Evolutionary conservation across 2,888 invertebrate genomes (phyloP).

Genomic region (Stenchaetothrips biformis): DNA sequence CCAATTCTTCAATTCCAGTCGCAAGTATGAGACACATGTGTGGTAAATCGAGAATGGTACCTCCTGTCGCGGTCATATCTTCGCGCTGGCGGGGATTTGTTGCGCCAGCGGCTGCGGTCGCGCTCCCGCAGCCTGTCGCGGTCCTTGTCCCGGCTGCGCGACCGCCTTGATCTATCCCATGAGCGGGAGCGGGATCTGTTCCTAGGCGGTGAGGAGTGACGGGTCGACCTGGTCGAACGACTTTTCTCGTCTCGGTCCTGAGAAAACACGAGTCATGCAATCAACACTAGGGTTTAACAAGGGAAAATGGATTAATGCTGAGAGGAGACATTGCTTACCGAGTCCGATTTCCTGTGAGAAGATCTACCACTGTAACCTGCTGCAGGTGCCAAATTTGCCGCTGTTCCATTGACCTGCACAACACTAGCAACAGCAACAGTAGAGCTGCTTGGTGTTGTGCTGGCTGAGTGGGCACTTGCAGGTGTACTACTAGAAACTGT

Average conservation of each 20-base stretch:
- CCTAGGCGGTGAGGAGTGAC: conserved; percentile 34
- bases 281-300: background rate
- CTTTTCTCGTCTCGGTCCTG: conserved; percentile 29
- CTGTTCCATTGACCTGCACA: conserved; percentile 43
- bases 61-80: conserved; percentile 51
- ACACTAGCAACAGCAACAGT: conserved; percentile 37
- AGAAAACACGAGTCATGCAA: conserved; percentile 28
- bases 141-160: conserved; percentile 49
- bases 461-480: background rate
- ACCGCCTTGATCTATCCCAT: conserved; percentile 55
- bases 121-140: conserved; percentile 44
- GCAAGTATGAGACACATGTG: background rate
- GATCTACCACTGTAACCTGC: conserved; percentile 42
- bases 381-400: conserved; percentile 36
- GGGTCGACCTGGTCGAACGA: background rate
- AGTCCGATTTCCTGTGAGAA: conserved; percentile 43
- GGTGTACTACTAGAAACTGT: conserved; percentile 14
- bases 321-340: conserved; percentile 40
- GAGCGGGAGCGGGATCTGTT: conserved; percentile 56
- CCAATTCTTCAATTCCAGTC: conserved; percentile 29
- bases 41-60: conserved; percentile 37
- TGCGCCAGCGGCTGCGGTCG: conserved; percentile 51
- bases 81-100: conserved; percentile 54
- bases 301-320: background rate
- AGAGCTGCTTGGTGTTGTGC: conserved; percentile 35